Conservation (phyloP, 2,113 vertebrate genomes). For the Crypturellus undulatus region DNA sequence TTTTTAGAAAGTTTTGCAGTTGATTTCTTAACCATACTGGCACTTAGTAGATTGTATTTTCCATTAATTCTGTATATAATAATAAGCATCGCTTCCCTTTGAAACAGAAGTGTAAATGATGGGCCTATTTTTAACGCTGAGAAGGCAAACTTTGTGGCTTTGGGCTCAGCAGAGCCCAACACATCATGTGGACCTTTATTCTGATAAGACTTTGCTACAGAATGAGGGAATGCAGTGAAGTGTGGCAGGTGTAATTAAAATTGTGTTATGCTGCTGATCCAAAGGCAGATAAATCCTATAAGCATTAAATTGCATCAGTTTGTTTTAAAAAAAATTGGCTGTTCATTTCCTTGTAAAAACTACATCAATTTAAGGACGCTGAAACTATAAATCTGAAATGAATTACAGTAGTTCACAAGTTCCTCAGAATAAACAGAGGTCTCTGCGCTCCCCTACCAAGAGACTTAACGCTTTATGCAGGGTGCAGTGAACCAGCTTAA, state of each 20-base stretch:
- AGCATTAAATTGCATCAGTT: conserved; percentile 69
- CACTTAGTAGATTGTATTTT: conserved; percentile 27
- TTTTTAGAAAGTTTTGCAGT: conserved; percentile 29
- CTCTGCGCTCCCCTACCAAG: background rate
- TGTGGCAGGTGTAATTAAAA: conserved; percentile 77
- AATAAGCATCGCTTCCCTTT: conserved; percentile 1
- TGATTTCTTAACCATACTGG: conserved; percentile 34
- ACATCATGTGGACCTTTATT: conserved; percentile 24
- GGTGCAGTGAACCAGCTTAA: conserved; percentile 22
- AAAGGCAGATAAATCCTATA: conserved; percentile 73
- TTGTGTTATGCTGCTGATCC: conserved; percentile 67
- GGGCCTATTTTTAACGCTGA: background rate
- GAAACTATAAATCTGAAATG: conserved; percentile 53
- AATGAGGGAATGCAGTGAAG: conserved; percentile 58
- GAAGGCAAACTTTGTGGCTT: conserved; percentile 48
- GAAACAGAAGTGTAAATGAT: conserved; percentile 44
- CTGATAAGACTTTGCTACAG: conserved; percentile 48
- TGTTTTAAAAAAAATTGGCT: conserved; percentile 50
- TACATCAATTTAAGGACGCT: conserved; percentile 48
- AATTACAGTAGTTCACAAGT: conserved; percentile 51
- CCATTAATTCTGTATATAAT: conserved; percentile 38
- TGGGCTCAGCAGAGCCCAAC: conserved; percentile 52
- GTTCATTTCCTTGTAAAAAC: conserved; percentile 63
- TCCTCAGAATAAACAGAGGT: conserved; percentile 52
- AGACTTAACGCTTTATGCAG: conserved; percentile 10